Conservation (phyloP, 2,888 invertebrate genomes). For the Leucophenga montana region DNA sequence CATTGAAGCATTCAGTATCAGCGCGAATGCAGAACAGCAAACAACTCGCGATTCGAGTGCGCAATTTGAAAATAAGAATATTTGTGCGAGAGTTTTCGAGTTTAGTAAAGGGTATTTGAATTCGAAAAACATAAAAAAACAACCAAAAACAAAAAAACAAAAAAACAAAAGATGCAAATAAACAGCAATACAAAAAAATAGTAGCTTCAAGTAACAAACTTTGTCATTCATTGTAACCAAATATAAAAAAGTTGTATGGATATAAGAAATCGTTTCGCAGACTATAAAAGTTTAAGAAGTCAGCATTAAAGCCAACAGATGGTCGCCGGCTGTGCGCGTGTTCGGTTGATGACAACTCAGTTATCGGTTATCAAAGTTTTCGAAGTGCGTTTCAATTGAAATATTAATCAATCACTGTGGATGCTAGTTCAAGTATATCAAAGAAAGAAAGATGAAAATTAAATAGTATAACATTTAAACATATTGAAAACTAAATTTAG, state of each 20-base stretch:
- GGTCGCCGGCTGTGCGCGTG: conserved; percentile 57
- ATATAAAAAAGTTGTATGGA: too few species aligned
- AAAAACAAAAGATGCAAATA: too few species aligned
- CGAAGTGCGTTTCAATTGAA: neutral
- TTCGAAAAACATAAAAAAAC: too few species aligned
- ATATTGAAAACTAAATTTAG: neutral
- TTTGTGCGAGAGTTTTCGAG: neutral
- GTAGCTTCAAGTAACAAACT: too few species aligned
- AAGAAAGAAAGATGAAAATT: neutral
- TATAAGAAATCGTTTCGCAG: neutral
- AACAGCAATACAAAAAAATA: too few species aligned
- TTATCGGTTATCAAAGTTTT: too few species aligned
- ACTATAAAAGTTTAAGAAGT: conserved; percentile 51
- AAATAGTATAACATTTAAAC: neutral
- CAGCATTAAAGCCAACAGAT: conserved; percentile 57
- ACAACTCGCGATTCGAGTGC: neutral
- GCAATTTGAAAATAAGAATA: neutral
- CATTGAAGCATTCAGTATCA: conserved; percentile 9
- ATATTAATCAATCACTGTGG: too few species aligned
- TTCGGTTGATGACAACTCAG: conserved; percentile 39
- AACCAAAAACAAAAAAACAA: too few species aligned
- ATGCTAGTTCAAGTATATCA: too few species aligned
- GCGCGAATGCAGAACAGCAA: neutral
- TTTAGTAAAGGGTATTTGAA: neutral
- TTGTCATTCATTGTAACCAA: too few species aligned